A percentile compares a stretch with the other conserved stretches of the same genome.
phyloP scores from a whole-genome alignment of 2,888 invertebrate species.

The Euclidia mi region DNA sequence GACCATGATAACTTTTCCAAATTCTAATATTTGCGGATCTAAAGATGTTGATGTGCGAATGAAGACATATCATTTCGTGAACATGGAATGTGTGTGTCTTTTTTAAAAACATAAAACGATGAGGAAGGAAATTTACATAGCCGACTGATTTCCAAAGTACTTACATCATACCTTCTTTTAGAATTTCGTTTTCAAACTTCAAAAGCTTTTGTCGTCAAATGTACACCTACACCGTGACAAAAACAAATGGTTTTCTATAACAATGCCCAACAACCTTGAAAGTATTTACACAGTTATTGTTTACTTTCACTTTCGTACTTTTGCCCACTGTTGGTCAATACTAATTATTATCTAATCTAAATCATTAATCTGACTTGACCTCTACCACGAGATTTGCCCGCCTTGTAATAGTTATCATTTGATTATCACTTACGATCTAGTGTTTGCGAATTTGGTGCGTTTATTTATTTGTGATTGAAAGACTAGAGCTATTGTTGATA shows the following conservation, averaged over 20 bases:
- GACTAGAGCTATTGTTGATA: too few relatives aligned
- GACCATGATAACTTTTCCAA: too few relatives aligned
- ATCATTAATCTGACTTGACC: slow-evolving; percentile 70
- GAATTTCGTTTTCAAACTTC: too few relatives aligned
- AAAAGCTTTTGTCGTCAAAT: not conserved
- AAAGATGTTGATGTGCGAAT: too few relatives aligned
- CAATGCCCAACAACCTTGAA: slow-evolving; percentile 45
- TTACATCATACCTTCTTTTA: too few relatives aligned
- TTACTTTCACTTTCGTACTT: slow-evolving; percentile 72
- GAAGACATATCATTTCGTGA: too few relatives aligned
- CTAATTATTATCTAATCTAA: slow-evolving; percentile 78
- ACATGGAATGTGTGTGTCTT: too few relatives aligned
- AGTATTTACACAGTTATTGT: slow-evolving; percentile 64
- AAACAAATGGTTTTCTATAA: slow-evolving; percentile 19
- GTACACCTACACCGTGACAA: not conserved
- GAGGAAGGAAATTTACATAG: too few relatives aligned
- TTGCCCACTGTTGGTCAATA: slow-evolving; percentile 63
- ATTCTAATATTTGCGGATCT: too few relatives aligned
- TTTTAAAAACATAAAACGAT: too few relatives aligned
- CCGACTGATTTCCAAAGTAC: too few relatives aligned
- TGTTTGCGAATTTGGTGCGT: slow-evolving; percentile 3
- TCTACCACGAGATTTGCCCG: slow-evolving; percentile 36
- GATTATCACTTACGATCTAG: slow-evolving; percentile 17
- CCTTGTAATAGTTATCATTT: slow-evolving; percentile 17
- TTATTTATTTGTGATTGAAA: not conserved